A percentile compares a stretch with the other conserved stretches of the same genome.
phyloP scores from a whole-genome alignment of 2,888 invertebrate species.

The Apamea monoglypha region DNA sequence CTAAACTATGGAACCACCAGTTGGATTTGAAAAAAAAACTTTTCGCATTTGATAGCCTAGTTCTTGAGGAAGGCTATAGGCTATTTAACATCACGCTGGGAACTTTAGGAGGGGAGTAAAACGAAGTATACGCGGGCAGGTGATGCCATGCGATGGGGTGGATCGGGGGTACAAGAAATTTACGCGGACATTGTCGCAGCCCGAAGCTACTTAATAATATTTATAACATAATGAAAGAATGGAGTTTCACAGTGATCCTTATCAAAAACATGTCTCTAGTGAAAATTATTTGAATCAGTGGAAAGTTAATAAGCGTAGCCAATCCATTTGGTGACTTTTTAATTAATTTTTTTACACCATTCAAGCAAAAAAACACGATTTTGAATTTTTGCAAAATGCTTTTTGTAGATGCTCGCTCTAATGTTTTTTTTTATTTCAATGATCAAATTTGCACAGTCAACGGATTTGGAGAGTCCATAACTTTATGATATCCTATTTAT shows the following conservation, averaged over 20 bases:
- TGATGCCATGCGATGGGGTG: no score
- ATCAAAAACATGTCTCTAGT: neutral
- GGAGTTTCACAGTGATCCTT: neutral
- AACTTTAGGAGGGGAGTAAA: no score
- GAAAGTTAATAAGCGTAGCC: conserved; percentile 29
- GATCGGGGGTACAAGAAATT: no score
- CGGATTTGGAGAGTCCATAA: neutral
- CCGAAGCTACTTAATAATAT: neutral
- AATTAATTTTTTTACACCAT: neutral
- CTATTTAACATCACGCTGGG: no score
- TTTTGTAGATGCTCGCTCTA: rapidly evolving
- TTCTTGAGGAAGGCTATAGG: no score
- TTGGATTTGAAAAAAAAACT: no score
- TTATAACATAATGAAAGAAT: neutral
- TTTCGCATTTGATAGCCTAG: no score
- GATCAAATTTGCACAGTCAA: neutral
- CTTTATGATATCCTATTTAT: neutral
- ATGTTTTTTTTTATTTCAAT: neutral
- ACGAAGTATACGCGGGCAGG: no score
- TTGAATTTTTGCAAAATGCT: neutral
- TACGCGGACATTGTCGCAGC: no score
- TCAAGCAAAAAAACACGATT: neutral
- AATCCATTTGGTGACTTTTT: neutral
- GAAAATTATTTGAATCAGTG: conserved; percentile 8
- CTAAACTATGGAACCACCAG: no score